Evolutionary conservation across 1,140 invertebrate species (phyloP).

Genomic region (Anoplolepis gracilipes): DNA sequence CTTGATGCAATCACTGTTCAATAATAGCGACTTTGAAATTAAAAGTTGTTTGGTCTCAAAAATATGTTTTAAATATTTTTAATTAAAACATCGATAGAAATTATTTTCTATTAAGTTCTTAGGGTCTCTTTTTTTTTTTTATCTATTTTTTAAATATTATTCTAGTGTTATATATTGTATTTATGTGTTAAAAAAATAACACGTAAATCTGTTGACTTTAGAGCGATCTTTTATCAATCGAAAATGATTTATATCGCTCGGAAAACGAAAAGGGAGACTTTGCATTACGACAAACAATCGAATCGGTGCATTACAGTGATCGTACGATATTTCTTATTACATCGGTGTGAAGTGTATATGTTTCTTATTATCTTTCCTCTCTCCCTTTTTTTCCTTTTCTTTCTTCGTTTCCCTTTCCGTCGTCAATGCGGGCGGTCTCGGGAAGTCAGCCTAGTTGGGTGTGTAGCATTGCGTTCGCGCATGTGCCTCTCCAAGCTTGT

Average conservation of each 20-base stretch:
- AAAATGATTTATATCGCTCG: neutral
- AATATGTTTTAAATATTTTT: neutral
- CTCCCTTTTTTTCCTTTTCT: neutral
- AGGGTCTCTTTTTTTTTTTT: too few relatives aligned
- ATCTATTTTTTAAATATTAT: neutral
- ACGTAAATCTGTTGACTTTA: neutral
- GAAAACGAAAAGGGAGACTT: conserved; percentile 10
- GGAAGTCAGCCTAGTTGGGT: conserved; percentile 72
- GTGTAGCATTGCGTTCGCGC: conserved; percentile 69
- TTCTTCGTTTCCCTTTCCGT: conserved; percentile 42
- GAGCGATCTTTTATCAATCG: neutral
- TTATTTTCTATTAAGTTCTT: neutral
- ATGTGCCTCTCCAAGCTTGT: conserved; percentile 70
- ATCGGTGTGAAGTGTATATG: conserved; percentile 42
- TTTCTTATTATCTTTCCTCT: conserved; percentile 37
- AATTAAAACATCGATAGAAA: neutral
- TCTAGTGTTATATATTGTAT: neutral
- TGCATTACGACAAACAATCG: conserved; percentile 53
- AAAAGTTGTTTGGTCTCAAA: neutral
- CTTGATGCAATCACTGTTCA: neutral
- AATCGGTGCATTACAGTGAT: conserved; percentile 62
- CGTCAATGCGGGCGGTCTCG: conserved; percentile 74
- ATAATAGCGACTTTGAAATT: neutral
- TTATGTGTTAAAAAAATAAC: neutral
- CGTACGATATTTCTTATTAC: conserved; percentile 57